A percentile compares a stretch with the other conserved stretches of the same genome.
Conservation (phyloP, 2,113 vertebrate species). For the Bujurquina vittata region DNA sequence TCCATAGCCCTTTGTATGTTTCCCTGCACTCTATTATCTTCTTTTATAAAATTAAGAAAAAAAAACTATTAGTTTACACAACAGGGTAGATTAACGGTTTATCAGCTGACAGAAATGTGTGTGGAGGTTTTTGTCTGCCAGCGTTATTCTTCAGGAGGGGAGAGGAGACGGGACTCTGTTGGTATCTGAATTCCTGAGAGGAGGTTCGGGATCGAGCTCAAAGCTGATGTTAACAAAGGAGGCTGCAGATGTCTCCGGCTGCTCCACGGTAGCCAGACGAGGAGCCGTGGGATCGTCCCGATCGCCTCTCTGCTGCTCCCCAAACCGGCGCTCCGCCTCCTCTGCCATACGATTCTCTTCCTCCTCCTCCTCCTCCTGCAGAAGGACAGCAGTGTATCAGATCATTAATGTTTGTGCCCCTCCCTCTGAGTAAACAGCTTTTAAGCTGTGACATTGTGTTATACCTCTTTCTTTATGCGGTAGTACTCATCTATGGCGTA, state of each 20-base stretch:
- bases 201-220: conserved; percentile 85
- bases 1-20: conserved; percentile 36
- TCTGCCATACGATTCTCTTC: conserved; percentile 93
- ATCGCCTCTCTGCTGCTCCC: conserved; percentile 78
- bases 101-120: neutral
- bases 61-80: conserved; percentile 29
- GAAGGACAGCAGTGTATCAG: neutral
- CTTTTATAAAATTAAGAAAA: conserved; percentile 22
- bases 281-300: conserved; percentile 71
- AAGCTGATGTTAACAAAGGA: conserved; percentile 95
- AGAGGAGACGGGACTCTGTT: conserved; percentile 84
- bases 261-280: conserved; percentile 70
- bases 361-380: conserved; percentile 93
- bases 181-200: conserved; percentile 71
- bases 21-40: conserved; percentile 24
- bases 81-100: conserved; percentile 13
- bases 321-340: conserved; percentile 87
- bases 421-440: neutral
- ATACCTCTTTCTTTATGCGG: conserved; percentile 97
- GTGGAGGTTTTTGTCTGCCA: neutral
- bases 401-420: neutral
- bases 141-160: conserved; percentile 78
- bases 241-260: conserved; percentile 82
- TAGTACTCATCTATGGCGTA: conserved; percentile 99
- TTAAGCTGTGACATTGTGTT: neutral